A percentile compares a stretch with the other conserved stretches of the same genome.
Evolutionary conservation across 2,888 invertebrate species (phyloP).

Genomic region (Andrena camellia): DNA sequence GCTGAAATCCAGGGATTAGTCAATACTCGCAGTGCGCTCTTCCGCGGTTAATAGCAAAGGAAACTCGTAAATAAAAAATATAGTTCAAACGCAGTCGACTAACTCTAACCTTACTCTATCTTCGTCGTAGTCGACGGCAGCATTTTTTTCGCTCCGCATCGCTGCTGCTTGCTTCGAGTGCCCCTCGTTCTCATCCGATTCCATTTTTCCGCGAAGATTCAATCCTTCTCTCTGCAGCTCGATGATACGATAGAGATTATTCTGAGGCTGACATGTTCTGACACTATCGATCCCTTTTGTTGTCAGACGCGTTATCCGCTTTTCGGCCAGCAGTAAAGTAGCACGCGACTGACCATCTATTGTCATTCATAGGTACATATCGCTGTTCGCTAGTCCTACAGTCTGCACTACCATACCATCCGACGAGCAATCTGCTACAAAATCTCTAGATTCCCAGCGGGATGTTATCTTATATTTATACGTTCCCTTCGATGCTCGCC

Average conservation of each 20-base stretch:
- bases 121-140: slow-evolving; percentile 78
- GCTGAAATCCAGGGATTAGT: slow-evolving; percentile 67
- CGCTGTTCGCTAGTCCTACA: background rate
- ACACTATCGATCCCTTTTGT: slow-evolving; percentile 30
- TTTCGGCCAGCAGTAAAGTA: background rate
- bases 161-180: slow-evolving; percentile 46
- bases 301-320: background rate
- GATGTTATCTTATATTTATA: background rate
- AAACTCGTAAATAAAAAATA: slow-evolving; percentile 7
- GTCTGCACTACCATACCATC: background rate
- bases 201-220: slow-evolving; percentile 53
- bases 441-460: slow-evolving; percentile 4
- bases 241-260: background rate
- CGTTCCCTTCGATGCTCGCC: background rate
- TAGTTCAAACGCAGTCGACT: slow-evolving; percentile 41
- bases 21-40: background rate
- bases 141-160: slow-evolving; percentile 62
- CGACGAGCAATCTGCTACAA: background rate
- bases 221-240: background rate
- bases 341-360: background rate
- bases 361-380: background rate
- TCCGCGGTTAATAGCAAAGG: background rate
- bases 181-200: slow-evolving; percentile 63
- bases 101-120: slow-evolving; percentile 82
- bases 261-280: background rate